These are phyloP conservation scores for Trichosurus vulpecula DNA, from an alignment of 2,797 vertebrate species.

Conservation along the genomic window DNA sequence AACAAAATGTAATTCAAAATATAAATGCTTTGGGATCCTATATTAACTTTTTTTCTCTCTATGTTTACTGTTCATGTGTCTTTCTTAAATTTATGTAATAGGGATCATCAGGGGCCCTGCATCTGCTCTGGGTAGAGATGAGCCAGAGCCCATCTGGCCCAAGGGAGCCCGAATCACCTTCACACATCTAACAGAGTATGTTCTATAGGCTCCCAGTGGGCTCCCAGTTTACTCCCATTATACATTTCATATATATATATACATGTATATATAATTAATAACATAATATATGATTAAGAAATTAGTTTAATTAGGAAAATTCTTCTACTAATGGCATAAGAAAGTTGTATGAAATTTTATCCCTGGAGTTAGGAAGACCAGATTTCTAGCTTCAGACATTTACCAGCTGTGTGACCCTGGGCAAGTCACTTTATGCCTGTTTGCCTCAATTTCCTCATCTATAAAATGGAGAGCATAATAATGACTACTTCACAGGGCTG, in stretches of 20 bases:
- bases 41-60: neutral
- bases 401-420: neutral
- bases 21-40: neutral
- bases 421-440: neutral
- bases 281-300: neutral
- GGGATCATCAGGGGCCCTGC: neutral
- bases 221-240: neutral
- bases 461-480: neutral
- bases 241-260: no score
- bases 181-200: neutral
- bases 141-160: neutral
- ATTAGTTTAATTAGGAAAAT: neutral
- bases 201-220: neutral
- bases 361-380: neutral
- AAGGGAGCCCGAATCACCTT: neutral
- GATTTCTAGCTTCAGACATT: neutral
- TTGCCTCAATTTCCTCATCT: neutral
- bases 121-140: neutral
- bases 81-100: neutral
- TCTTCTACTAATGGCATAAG: slow-evolving; percentile 28
- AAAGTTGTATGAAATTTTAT: slow-evolving; percentile 31
- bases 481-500: neutral
- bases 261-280: no score
- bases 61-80: neutral
- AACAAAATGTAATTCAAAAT: slow-evolving; percentile 13